A percentile compares a stretch with the other conserved stretches of the same genome.
These are phyloP conservation scores for Drosophila multiciliata DNA, from an alignment of 2,888 invertebrate genomes.

Conservation along the genomic window DNA sequence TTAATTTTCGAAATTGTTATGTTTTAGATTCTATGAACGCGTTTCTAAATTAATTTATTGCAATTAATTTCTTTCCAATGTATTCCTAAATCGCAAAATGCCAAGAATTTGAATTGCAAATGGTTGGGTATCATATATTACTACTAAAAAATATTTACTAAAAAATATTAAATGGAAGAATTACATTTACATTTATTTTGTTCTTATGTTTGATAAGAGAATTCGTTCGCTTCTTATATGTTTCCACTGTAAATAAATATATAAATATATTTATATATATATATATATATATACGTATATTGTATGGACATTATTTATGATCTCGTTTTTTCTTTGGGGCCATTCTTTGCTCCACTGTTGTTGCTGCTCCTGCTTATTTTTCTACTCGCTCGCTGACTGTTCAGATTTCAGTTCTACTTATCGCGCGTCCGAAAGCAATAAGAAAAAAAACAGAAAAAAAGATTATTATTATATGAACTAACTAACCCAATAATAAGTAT, in stretches of 20 bases:
- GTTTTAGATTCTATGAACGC: background rate
- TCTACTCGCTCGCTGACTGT: conserved; percentile 20
- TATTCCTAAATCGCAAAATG: background rate
- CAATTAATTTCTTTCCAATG: background rate
- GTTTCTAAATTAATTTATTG: background rate
- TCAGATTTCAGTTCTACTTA: conserved; percentile 59
- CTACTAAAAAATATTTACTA: background rate
- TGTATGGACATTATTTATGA: conserved; percentile 15
- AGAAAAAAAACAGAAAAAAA: conserved; percentile 31
- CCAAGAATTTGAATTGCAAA: background rate
- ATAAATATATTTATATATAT: background rate
- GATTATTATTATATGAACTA: conserved; percentile 74
- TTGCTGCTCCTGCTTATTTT: conserved; percentile 15
- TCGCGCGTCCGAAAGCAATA: conserved; percentile 51
- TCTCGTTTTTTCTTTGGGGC: conserved; percentile 30
- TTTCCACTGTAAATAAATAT: background rate
- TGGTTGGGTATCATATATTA: background rate
- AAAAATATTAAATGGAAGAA: background rate
- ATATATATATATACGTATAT: background rate
- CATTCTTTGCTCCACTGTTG: conserved; percentile 16
- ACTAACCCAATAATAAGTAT: conserved; percentile 80
- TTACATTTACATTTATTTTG: background rate
- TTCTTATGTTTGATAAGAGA: background rate
- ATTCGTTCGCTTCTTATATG: background rate
- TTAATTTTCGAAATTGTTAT: background rate